Conservation (phyloP, 1,140 invertebrate species). For the Drosophila sechellia region DNA sequence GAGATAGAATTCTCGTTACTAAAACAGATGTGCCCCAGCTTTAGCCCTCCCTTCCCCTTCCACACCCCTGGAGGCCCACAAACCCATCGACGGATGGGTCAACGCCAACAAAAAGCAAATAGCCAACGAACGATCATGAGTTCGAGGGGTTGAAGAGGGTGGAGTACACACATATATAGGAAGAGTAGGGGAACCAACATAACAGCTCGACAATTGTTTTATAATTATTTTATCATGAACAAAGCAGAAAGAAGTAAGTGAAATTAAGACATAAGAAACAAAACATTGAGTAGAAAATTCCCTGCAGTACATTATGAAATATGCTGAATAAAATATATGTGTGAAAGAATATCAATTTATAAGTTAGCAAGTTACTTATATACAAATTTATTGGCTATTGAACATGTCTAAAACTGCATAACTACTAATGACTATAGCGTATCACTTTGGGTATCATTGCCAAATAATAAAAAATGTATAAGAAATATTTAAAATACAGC, state of each 20-base stretch:
- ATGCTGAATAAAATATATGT: neutral
- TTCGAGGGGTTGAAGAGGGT: neutral
- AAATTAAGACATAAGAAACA: neutral
- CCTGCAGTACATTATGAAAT: neutral
- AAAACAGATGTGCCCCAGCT: constrained; percentile 56
- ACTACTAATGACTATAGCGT: too few species aligned
- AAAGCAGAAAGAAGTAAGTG: constrained; percentile 9
- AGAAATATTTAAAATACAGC: too few species aligned
- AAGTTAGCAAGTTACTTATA: neutral
- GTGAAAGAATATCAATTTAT: neutral
- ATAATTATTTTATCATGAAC: constrained; percentile 68
- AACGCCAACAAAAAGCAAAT: constrained; percentile 32
- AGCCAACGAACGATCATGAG: constrained; percentile 23
- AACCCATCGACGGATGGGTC: constrained; percentile 8
- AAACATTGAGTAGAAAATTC: neutral
- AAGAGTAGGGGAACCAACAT: constrained; percentile 4
- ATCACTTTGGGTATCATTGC: too few species aligned
- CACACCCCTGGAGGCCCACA: neutral
- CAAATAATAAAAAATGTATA: too few species aligned
- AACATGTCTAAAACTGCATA: too few species aligned
- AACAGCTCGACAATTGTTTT: constrained; percentile 70
- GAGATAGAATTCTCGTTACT: constrained; percentile 53
- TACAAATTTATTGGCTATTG: too few species aligned
- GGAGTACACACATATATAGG: neutral
- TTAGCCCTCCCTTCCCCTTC: neutral